A percentile compares a stretch with the other conserved stretches of the same genome.
These are phyloP conservation scores for Brachyopa scutellaris DNA, from an alignment of 2,888 invertebrate genomes.

Conservation along the genomic window DNA sequence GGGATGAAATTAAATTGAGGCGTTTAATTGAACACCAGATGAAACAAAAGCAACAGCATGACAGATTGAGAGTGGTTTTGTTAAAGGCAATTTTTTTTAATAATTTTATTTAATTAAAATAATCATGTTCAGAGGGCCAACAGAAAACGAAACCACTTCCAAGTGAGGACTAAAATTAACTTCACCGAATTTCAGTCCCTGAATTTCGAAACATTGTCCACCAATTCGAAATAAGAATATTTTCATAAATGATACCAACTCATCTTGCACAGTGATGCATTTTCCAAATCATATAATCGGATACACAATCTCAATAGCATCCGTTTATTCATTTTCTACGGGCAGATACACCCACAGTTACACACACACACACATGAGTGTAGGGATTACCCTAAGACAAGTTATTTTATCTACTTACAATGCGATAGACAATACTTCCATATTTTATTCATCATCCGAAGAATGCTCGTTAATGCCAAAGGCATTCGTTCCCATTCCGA, in stretches of 20 bases:
- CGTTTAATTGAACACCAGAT: constrained; percentile 17
- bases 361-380: not conserved
- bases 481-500: constrained; percentile 1
- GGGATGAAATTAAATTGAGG: constrained; percentile 16
- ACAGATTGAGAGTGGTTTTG: not conserved
- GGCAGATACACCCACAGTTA: not conserved
- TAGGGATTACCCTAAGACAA: not conserved
- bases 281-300: constrained; percentile 3
- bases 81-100: not conserved
- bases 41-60: too few species aligned
- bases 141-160: too few species aligned
- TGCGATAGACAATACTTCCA: not conserved
- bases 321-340: not conserved
- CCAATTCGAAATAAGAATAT: not conserved
- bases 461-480: constrained; percentile 55
- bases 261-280: not conserved
- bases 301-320: not conserved
- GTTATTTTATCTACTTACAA: constrained; percentile 9
- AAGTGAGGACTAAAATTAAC: too few species aligned
- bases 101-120: too few species aligned
- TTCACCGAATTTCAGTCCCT: too few species aligned
- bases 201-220: too few species aligned
- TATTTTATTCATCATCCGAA: constrained; percentile 29
- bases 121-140: too few species aligned
- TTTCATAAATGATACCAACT: not conserved